Evolutionary conservation across 2,888 invertebrate species (phyloP).

Genomic region (Mesoligia furuncula): DNA sequence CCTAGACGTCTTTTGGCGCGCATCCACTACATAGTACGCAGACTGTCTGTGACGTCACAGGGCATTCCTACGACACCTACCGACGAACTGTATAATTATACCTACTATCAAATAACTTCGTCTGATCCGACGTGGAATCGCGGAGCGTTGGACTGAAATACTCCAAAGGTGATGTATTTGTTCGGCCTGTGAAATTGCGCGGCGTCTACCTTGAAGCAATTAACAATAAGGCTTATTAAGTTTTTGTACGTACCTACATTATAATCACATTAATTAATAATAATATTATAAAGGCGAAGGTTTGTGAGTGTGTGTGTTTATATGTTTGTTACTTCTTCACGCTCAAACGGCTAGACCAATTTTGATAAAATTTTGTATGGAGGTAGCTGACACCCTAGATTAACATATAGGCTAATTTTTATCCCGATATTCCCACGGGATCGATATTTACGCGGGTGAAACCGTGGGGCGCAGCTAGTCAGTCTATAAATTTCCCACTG

Average conservation of each 20-base stretch:
- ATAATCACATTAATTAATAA: too few relatives aligned
- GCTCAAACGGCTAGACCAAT: too few relatives aligned
- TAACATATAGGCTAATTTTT: too few relatives aligned
- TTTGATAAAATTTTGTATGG: too few relatives aligned
- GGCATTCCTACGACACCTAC: conserved; percentile 66
- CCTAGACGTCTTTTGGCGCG: conserved; percentile 67
- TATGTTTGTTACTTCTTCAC: too few relatives aligned
- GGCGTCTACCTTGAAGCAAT: background rate
- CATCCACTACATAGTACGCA: conserved; percentile 74
- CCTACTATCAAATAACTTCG: conserved; percentile 49
- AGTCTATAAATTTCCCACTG: too few relatives aligned
- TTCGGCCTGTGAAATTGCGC: background rate
- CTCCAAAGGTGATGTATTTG: background rate
- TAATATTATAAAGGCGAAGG: too few relatives aligned
- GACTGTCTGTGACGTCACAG: conserved; percentile 76
- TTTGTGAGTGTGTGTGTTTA: too few relatives aligned
- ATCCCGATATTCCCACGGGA: too few relatives aligned
- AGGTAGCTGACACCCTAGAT: too few relatives aligned
- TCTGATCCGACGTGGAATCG: conserved; percentile 14
- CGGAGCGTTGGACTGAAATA: conserved; percentile 14
- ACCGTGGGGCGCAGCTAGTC: too few relatives aligned
- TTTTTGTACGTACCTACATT: background rate
- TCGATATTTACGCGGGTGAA: too few relatives aligned
- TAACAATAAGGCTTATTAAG: background rate
- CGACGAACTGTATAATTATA: conserved; percentile 57